These are phyloP conservation scores for Oryzias curvinotus DNA, from an alignment of 2,113 vertebrate genomes.

Conservation along the genomic window DNA sequence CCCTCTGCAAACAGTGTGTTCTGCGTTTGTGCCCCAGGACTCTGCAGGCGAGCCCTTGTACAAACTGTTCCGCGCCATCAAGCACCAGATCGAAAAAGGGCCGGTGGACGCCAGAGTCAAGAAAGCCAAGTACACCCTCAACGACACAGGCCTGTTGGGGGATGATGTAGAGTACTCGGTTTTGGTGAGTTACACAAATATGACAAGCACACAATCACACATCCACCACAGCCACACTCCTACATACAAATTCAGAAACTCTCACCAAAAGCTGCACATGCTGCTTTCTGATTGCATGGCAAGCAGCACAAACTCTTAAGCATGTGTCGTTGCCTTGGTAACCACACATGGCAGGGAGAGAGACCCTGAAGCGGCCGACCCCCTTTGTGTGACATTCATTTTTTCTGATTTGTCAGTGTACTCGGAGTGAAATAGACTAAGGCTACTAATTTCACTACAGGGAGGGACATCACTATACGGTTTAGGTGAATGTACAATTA, in stretches of 20 bases:
- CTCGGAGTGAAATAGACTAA: slow-evolving; percentile 30
- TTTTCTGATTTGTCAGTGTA: slow-evolving; percentile 53
- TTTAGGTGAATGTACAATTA: slow-evolving; percentile 36
- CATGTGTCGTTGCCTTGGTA: slow-evolving; percentile 58
- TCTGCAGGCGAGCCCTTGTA: slow-evolving; percentile 94
- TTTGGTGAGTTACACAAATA: slow-evolving; percentile 77
- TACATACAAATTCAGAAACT: slow-evolving; percentile 1
- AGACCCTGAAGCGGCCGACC: slow-evolving; percentile 44
- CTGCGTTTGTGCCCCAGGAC: slow-evolving; percentile 78
- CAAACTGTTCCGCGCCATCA: slow-evolving; percentile 98
- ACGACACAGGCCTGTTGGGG: slow-evolving; percentile 92
- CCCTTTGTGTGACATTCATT: slow-evolving; percentile 70
- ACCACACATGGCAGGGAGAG: slow-evolving; percentile 10
- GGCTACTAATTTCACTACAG: slow-evolving; percentile 40
- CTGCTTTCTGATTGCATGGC: slow-evolving; percentile 34
- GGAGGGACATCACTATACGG: not conserved
- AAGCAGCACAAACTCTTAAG: slow-evolving; percentile 24
- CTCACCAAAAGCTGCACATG: slow-evolving; percentile 22
- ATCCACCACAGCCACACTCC: not conserved
- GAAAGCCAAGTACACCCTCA: slow-evolving; percentile 98
- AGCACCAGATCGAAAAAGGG: slow-evolving; percentile 98
- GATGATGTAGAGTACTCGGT: slow-evolving; percentile 92
- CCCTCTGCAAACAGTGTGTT: slow-evolving; percentile 20
- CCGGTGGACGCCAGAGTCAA: slow-evolving; percentile 92
- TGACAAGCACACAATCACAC: not conserved